phyloP scores from a whole-genome alignment of 1,140 invertebrate species.

The Cydia amplana region DNA sequence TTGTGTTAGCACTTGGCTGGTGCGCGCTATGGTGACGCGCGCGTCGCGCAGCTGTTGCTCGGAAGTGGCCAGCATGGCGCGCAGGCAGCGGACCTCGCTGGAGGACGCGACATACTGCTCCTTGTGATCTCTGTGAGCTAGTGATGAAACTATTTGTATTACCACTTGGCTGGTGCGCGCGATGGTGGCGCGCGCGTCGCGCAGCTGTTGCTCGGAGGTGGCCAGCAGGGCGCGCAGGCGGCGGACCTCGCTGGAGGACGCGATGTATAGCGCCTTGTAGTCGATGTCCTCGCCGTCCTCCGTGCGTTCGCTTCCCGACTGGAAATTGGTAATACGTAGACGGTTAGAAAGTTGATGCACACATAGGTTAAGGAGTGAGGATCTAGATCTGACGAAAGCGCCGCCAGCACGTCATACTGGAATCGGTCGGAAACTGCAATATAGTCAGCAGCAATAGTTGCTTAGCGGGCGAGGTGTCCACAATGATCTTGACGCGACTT shows the following conservation, averaged over 20 bases:
- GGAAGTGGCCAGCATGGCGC: slow-evolving; percentile 63
- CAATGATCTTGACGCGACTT: no score
- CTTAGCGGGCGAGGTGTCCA: no score
- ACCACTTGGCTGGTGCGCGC: slow-evolving; percentile 71
- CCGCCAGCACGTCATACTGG: no score
- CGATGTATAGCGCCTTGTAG: slow-evolving; percentile 91
- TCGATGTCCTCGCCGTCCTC: slow-evolving; percentile 87
- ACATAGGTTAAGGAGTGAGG: no score
- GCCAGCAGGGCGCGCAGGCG: slow-evolving; percentile 63
- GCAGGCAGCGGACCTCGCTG: slow-evolving; percentile 52
- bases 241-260: slow-evolving; percentile 79
- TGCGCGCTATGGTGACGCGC: slow-evolving; percentile 57
- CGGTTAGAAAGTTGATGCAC: no score
- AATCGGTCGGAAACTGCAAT: no score
- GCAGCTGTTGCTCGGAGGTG: slow-evolving; percentile 69
- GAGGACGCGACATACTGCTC: no score
- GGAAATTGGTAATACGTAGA: slow-evolving; percentile 56
- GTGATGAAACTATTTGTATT: slow-evolving; percentile 36
- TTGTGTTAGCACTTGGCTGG: slow-evolving; percentile 63
- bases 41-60: slow-evolving; percentile 83
- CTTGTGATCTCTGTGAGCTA: no score
- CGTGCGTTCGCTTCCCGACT: slow-evolving; percentile 88
- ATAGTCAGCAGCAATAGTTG: no score
- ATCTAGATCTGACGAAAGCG: no score
- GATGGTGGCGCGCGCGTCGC: slow-evolving; percentile 83